Base-by-base conservation (phyloP, 2,113 vertebrate species). In the Corythoichthys intestinalis region DNA sequence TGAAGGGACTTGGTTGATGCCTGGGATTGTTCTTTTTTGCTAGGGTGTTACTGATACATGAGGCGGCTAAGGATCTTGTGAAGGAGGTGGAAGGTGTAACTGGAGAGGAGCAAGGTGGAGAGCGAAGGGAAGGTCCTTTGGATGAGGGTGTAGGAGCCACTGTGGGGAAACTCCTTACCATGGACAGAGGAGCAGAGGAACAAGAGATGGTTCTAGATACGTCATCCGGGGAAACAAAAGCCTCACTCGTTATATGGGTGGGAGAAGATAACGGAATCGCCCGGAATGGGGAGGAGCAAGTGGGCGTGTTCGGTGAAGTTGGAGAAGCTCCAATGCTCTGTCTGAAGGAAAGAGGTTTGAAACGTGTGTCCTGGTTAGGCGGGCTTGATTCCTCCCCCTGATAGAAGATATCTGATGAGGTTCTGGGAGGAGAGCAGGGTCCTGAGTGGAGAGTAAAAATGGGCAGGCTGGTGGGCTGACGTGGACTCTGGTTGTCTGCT, bases 11-110 rank as follows among this genome's bases (percentile, higher is more conserved):
- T 48, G 5, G 70, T 70, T 75, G 78, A 59, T 82, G 81, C 52
- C 39, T 41, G 37, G 20, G 60, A 3, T 76, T 57, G 14, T 71
- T 88, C 61, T 85, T 87, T 38, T 86, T 93, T 1, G 93, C 88
- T 72, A 95, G 86, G 50, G 90, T 94, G 81, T 95, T 93, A 72
- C 88, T 93, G 77, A 94, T 93, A 50, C 91, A 93, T 8, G 94
- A 94, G 5, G 94, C 93, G 0, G 94, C 94, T 38, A 94, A 78
- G 38, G 94, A 94, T 67, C 91, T 89, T 1, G 89, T 91, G 7
- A 94, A 90, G 2, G 87, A 73, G 0, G 92, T 89, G 2, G 91
- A 86, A 0, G 63, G 86, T 0, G 44, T 70, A n/a, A 82, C 69
- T 1, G 91, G 85, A 34, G 91, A 90, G 73, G 14, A 88, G 72